Evolutionary conservation across 2,888 invertebrate genomes (phyloP).

Genomic region (Galerucella nymphaeae): DNA sequence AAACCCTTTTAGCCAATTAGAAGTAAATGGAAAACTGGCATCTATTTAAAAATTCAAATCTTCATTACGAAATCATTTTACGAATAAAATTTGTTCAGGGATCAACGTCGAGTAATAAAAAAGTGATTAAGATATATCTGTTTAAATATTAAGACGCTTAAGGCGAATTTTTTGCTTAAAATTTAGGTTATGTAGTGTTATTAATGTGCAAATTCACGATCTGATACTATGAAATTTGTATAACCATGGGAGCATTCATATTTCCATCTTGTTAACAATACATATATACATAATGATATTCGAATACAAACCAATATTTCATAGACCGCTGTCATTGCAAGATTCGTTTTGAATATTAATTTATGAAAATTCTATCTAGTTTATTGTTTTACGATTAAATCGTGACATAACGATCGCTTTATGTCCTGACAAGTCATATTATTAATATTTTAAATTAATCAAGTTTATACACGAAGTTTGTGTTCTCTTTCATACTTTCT

Average conservation of each 20-base stretch:
- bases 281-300: conserved; percentile 41
- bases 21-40: conserved; percentile 50
- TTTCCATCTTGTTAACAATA: conserved; percentile 31
- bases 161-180: not conserved
- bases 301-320: conserved; percentile 48
- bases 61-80: conserved; percentile 45
- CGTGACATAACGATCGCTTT: conserved; percentile 40
- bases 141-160: too few relatives aligned
- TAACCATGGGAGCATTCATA: conserved; percentile 31
- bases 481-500: conserved; percentile 10
- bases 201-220: conserved; percentile 13
- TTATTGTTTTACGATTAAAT: conserved; percentile 37
- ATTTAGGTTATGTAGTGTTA: not conserved
- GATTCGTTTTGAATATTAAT: conserved; percentile 51
- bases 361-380: conserved; percentile 48
- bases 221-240: conserved; percentile 19
- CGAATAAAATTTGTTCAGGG: conserved; percentile 15
- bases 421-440: conserved; percentile 28
- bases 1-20: conserved; percentile 53
- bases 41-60: conserved; percentile 49
- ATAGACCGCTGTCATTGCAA: conserved; percentile 45
- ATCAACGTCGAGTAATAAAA: conserved; percentile 18
- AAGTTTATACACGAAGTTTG: conserved; percentile 20
- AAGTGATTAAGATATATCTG: conserved; percentile 1
- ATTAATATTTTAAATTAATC: conserved; percentile 33